These are phyloP conservation scores for Fregata magnificens DNA, from an alignment of 2,113 vertebrate species.

Conservation along the genomic window DNA sequence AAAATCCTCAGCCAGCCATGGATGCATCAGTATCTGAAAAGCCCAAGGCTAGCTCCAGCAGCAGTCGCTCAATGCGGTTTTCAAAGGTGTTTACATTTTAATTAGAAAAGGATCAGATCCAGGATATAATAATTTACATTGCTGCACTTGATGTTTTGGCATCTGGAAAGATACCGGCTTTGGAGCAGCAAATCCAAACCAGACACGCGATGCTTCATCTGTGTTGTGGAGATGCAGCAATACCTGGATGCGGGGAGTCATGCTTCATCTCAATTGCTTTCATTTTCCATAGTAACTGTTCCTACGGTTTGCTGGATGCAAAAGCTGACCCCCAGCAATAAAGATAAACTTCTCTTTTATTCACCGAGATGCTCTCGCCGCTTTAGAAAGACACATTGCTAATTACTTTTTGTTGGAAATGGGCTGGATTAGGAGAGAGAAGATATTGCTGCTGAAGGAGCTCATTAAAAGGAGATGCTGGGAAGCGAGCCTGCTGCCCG, in stretches of 20 bases:
- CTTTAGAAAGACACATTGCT: neutral
- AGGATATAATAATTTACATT: neutral
- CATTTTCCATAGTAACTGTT: constrained; percentile 15
- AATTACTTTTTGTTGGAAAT: neutral
- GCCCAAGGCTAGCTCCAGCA: neutral
- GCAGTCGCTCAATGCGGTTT: neutral
- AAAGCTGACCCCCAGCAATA: neutral
- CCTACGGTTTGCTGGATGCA: accelerated
- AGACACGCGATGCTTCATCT: neutral
- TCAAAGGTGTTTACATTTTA: neutral
- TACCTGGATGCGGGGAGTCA: neutral
- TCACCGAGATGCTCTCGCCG: neutral
- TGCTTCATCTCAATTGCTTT: neutral
- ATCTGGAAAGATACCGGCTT: neutral
- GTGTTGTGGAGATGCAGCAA: neutral
- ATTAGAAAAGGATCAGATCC: neutral
- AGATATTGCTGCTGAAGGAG: neutral
- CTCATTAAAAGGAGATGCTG: neutral
- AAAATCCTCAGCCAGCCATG: neutral
- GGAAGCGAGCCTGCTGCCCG: accelerated
- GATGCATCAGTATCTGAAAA: neutral
- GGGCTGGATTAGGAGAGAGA: neutral
- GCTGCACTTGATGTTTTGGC: neutral
- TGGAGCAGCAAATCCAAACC: neutral
- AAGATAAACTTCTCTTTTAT: neutral